Evolutionary conservation across 2,797 vertebrate genomes (phyloP), one percentile per base, ranked within the genome.

Genomic region (Gobionotothen gibberifrons): DNA sequence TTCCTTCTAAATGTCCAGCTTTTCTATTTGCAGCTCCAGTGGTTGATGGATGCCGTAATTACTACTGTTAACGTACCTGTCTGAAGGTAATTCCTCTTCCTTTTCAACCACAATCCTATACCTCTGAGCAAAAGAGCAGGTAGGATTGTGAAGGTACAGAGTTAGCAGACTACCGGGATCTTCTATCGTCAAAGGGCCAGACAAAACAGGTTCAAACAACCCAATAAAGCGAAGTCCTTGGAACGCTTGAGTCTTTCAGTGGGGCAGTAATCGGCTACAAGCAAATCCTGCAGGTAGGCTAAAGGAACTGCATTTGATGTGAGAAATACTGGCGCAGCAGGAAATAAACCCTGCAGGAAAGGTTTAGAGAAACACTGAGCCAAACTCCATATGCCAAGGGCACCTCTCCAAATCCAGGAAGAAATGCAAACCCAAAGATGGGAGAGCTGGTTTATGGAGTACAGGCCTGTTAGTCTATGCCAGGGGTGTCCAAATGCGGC

Each of bases 1-100:
- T 68, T 46, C 48, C 36, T 26, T 81, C 72, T 75, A 71, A 83
- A 83, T 63, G 72, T 81, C 39, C 19, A 0, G 17, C 19, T 70
- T 85, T 85, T 82, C 74, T 78, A 65, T 82, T 79, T 72, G 68
- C 65, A 69, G 67, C 57, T 82, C 21, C 63, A 76, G 57, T 12
- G 52, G 59, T 67, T 89, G 81, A 90, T 85, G 57, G 76, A 85
- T 82, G 79, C 79, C 61, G 72, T 78, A 78, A 87, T 88, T 70
- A 85, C 67, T 62, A 66, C 75, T 75, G 72, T 71, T 65, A 62
- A 39, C 69, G 49, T 36, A 68, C 53, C 73, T 36, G 32, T 36
- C 32, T 79, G 80, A 69, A 47, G 42, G 54, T 40, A 5, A 74
- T 78, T 81, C 52, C 56, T 82, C 67, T 77, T 66, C 68, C 74